phyloP scores from a whole-genome alignment of 2,113 vertebrate genomes.

The Bos taurus region ARS-UCD2.0 NC_037348.1:19928001-19928500 shows the following conservation, averaged over 20 bases:
- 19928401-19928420: not conserved
- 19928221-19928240: not conserved
- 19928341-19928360: not conserved
- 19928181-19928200: not conserved
- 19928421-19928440: not conserved
- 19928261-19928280: not conserved
- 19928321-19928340: not conserved
- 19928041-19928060: not conserved
- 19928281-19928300: not conserved
- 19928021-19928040: not conserved
- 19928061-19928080: not conserved
- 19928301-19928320: not conserved
- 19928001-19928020: not conserved
- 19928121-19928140: not conserved
- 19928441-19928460: not conserved
- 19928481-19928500: not conserved
- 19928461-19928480: not conserved
- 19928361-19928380: not conserved
- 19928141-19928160: not conserved
- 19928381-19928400: not conserved
- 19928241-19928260: not conserved
- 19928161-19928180: not conserved
- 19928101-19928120: not conserved
- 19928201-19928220: not conserved
- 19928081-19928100: not conserved